These are phyloP conservation scores for Holotrichia oblita DNA, from an alignment of 1,140 invertebrate genomes.

Conservation along the genomic window DNA sequence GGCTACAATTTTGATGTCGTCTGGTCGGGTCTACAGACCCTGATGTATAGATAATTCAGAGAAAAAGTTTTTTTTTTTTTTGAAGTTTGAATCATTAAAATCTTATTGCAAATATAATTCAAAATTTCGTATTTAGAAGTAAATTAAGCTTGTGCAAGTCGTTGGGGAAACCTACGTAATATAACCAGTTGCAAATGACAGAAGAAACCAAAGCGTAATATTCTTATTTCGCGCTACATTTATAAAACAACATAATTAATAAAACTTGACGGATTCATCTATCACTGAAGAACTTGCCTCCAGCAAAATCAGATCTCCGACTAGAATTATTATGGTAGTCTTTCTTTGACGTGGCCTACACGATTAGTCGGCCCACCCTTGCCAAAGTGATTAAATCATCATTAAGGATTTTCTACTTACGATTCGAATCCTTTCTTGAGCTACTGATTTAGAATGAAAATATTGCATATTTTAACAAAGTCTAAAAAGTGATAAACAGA, in stretches of 20 bases:
- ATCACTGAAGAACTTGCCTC: neutral
- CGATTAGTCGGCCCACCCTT: constrained; percentile 39
- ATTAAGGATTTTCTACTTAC: constrained; percentile 26
- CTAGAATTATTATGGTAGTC: constrained; percentile 38
- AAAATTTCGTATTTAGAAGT: too few species aligned
- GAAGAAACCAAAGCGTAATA: neutral
- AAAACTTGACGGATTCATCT: constrained; percentile 35
- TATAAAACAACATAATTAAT: constrained; percentile 38
- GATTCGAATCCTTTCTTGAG: neutral
- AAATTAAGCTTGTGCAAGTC: too few species aligned
- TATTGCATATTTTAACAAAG: too few species aligned
- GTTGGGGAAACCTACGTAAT: too few species aligned
- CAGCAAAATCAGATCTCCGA: constrained; percentile 26
- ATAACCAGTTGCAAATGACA: too few species aligned
- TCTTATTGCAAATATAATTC: too few species aligned
- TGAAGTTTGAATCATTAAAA: too few species aligned
- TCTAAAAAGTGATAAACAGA: too few species aligned
- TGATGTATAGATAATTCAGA: too few species aligned
- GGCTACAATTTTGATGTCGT: too few species aligned
- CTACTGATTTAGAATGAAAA: constrained; percentile 34
- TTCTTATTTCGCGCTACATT: neutral
- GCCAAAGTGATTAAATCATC: constrained; percentile 40
- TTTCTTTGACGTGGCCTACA: constrained; percentile 20
- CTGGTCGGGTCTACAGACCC: too few species aligned
- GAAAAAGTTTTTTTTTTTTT: too few species aligned